Percentiles rank a stretch among this genome's conserved stretches.
These are phyloP conservation scores for Rotaria socialis DNA, from an alignment of 2,888 invertebrate species.

Conservation along the genomic window DNA sequence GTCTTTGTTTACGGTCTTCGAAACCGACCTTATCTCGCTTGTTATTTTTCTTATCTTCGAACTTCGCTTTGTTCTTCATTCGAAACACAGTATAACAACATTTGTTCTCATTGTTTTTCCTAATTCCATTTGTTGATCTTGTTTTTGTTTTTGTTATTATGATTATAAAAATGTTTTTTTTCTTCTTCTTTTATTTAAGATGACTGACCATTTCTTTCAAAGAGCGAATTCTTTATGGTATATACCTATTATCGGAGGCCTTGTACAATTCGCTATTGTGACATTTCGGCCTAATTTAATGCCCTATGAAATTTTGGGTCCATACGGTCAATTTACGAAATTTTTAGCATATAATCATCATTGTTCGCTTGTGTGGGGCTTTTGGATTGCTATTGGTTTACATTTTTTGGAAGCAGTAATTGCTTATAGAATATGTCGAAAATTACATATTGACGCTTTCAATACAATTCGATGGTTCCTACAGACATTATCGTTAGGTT, in stretches of 20 bases:
- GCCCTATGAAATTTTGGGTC: background rate
- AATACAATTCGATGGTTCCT: background rate
- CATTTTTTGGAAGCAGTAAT: background rate
- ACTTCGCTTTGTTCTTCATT: background rate
- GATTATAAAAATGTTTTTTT: background rate
- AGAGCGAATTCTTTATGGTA: background rate
- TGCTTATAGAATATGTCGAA: background rate
- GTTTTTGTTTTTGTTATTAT: background rate
- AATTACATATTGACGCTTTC: background rate
- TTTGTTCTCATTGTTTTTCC: background rate
- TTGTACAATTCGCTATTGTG: background rate
- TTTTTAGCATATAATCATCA: constrained; percentile 20
- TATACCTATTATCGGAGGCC: background rate
- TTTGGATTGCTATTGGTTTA: background rate
- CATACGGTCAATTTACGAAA: background rate
- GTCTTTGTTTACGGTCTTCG: background rate
- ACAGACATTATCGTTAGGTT: constrained; percentile 6
- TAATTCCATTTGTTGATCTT: background rate
- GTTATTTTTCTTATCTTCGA: background rate
- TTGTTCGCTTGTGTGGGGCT: background rate
- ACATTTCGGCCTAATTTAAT: background rate
- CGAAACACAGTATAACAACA: background rate
- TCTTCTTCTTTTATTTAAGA: background rate
- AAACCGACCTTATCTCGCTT: background rate
- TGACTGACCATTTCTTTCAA: background rate